A percentile compares a stretch with the other conserved stretches of the same genome.
Conservation (phyloP, 2,113 vertebrate genomes). For the Oreocharis arfaki region DNA sequence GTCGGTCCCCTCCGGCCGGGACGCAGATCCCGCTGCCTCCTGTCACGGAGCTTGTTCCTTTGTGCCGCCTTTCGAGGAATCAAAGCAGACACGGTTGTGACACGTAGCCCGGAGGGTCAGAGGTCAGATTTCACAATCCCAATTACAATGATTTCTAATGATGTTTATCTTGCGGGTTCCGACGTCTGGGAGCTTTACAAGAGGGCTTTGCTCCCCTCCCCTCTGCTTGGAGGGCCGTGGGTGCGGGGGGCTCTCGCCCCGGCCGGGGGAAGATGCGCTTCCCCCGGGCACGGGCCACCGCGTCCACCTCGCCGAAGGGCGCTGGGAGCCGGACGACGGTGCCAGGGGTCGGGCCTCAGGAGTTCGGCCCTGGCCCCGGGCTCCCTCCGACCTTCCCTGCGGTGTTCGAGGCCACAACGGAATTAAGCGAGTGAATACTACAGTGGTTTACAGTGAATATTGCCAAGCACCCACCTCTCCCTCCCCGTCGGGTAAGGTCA, state of each 20-base stretch:
- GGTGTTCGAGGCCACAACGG: not conserved
- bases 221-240: not conserved
- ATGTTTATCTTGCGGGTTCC: conserved; percentile 58
- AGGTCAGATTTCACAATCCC: conserved; percentile 71
- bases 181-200: conserved; percentile 35
- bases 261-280: not conserved
- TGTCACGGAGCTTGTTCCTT: conserved; percentile 67
- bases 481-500: not conserved
- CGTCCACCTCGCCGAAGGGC: not conserved
- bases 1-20: conserved; percentile 8
- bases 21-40: conserved; percentile 36
- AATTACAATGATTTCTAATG: conserved; percentile 66
- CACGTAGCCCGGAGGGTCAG: conserved; percentile 63
- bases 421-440: not conserved
- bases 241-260: not conserved
- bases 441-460: not conserved
- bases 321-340: not conserved
- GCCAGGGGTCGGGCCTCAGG: too few species aligned
- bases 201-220: not conserved
- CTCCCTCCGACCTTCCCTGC: not conserved
- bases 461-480: not conserved
- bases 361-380: not conserved
- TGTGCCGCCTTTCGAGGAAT: conserved; percentile 70
- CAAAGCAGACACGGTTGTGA: conserved; percentile 69
- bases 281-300: not conserved